These are phyloP conservation scores for Pentamera pediparva DNA, from an alignment of 53 echinoderm and acorn worm genomes.

Conservation along the genomic window DNA sequence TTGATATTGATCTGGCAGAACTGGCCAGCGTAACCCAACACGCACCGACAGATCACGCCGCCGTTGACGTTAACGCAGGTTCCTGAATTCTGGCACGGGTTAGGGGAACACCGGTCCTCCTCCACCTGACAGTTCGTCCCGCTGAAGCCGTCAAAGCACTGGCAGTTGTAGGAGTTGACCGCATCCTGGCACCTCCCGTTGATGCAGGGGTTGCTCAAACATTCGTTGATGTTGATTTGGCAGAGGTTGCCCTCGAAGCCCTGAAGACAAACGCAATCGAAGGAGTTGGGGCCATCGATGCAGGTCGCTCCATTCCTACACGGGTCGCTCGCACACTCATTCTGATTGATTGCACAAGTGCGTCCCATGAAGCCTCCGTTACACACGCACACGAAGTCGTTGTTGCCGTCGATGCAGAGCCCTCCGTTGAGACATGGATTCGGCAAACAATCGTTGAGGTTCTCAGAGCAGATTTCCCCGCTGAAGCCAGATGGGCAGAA, in stretches of 20 bases:
- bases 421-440: conserved; percentile 5
- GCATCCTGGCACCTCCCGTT: neutral
- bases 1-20: conserved; percentile 44
- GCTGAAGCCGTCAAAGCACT: conserved; percentile 19
- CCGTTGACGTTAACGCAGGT: conserved; percentile 1
- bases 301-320: neutral
- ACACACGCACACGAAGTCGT: conserved; percentile 10
- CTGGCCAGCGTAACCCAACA: conserved; percentile 31
- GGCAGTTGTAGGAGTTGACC: conserved; percentile 13
- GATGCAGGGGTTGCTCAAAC: neutral
- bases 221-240: conserved; percentile 22
- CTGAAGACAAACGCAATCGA: conserved; percentile 8
- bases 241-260: conserved; percentile 11
- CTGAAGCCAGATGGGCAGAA: conserved; percentile 33
- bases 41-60: conserved; percentile 23
- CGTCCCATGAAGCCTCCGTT: neutral
- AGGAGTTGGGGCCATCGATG: neutral
- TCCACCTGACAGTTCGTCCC: neutral
- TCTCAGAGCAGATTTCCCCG: conserved; percentile 26
- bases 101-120: conserved; percentile 28
- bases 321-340: neutral
- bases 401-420: conserved; percentile 13
- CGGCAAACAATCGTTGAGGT: neutral
- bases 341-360: neutral
- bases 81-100: conserved; percentile 49